Evolutionary conservation across 2,888 invertebrate species (phyloP), one percentile per base, ranked within the genome.

Genomic region (Aradus depressus): DNA sequence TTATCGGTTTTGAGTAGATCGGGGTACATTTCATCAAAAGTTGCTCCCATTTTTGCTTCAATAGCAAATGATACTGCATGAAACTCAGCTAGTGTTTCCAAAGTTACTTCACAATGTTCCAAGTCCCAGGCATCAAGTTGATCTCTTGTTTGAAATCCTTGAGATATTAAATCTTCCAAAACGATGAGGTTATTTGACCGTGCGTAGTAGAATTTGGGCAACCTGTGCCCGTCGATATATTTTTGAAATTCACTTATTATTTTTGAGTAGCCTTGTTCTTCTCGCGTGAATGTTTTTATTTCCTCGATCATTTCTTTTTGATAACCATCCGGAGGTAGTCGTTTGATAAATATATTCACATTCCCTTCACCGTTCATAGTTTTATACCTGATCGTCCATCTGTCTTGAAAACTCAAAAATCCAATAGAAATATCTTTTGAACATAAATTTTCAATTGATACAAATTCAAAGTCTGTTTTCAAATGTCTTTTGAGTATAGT

Each of bases 21-120:
- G 14, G 41, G 44, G 23, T 41, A 34, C 2, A 44, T 43, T 19
- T 44, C 44, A 14, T 44, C 44, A 10, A 50, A 19, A 3, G 19
- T 42, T 10, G 23, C 16, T 12, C 28, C 42, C 8, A 14, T 21
- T 42, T 42, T 50, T 10, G 19, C 26, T 21, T 53, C 50, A 8
- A 50, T n/a, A 21, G 35, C 26, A 16, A 53, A 25, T 6, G 53
- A 50, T 14, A 50, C 49, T 4, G 50, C 53, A 21, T 53, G 53
- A 18, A 49, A 34, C 14, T 41, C 23, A 14, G 53, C 37, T 4
- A 53, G 12, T 12, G 53, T 19, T 10, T 44, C 23, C 8, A 50
- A 26, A 0, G 38, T 44, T 39, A 25, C 43, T 19, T 38, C 25
- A n/a, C 26, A 25, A 37, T 53, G 53, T 12, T 44, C 41, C n/a